Conservation (phyloP, 1,140 invertebrate genomes). For the Dendroctonus valens region DNA sequence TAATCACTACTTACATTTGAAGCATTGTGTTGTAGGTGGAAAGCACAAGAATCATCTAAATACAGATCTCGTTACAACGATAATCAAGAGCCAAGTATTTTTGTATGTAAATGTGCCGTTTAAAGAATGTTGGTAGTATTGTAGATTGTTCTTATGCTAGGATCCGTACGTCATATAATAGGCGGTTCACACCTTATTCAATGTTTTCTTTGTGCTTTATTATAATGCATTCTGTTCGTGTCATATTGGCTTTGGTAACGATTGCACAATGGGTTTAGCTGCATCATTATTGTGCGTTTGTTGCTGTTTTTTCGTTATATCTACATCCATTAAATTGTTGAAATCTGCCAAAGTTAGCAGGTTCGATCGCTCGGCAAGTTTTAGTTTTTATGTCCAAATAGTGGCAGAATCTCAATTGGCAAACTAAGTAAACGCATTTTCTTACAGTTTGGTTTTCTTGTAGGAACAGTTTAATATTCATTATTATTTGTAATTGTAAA, state of each 20-base stretch:
- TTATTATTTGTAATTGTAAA: too few relatives aligned
- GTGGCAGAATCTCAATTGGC: too few relatives aligned
- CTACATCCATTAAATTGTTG: too few relatives aligned
- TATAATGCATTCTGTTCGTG: slow-evolving; percentile 5
- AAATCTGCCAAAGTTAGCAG: too few relatives aligned
- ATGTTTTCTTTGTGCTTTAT: slow-evolving; percentile 16
- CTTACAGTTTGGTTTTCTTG: too few relatives aligned
- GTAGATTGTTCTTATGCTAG: slow-evolving; percentile 6
- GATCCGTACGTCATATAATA: slow-evolving; percentile 2
- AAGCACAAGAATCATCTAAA: slow-evolving; percentile 10
- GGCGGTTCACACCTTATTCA: slow-evolving; percentile 27
- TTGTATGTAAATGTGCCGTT: slow-evolving; percentile 21
- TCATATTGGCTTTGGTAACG: background rate
- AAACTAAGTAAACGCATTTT: too few relatives aligned
- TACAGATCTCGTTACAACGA: slow-evolving; percentile 13
- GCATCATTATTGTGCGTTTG: background rate
- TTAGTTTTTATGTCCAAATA: too few relatives aligned
- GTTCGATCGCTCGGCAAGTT: too few relatives aligned
- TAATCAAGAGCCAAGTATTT: slow-evolving; percentile 20
- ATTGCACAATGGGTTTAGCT: background rate
- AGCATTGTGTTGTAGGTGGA: slow-evolving; percentile 9
- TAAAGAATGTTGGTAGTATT: slow-evolving; percentile 15
- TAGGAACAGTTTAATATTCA: too few relatives aligned
- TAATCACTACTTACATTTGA: slow-evolving; percentile 1
- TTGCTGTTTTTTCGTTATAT: too few relatives aligned